Base-by-base conservation (phyloP, 2,797 vertebrate genomes). In the Halcyon smyrnensis region DNA sequence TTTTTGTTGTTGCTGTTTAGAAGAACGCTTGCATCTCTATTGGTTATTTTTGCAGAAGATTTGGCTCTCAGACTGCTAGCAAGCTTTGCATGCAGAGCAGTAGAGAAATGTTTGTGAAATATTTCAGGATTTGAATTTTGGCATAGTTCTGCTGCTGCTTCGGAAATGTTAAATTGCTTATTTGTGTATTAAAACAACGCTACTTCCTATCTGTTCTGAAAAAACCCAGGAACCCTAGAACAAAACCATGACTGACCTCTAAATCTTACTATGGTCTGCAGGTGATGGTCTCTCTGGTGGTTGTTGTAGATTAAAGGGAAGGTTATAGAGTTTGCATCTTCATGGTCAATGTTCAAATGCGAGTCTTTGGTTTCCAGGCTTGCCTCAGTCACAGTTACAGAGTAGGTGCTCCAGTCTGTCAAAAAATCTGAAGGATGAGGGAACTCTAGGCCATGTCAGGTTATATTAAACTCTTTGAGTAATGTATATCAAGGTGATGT, bases 391-490 rank as follows among this genome's bases (percentile, higher is more conserved):
- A 6, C 24, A 24, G 41, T 57, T 34, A 21, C 46, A 28, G 71
- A 48, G 32, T 16, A 19, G 32, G 8, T 83, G 34, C 19, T 92
- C 5, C 20, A 11, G n/a, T 39, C 62, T 53, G 32, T 69, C 28
- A 57, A 54, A 53, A 93, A 71, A 59, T 46, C 12, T 59, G 48
- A 74, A 65, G 37, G 15, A 39, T 59, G 36, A 67, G 24, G 24
- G 24, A 71, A 64, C 20, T 51, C 51, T 0, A 28, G n/a, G 8
- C 65, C 36, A 7, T 0, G 0, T 34, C n/a, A 39, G 17, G 10
- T 71, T 75, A 6, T 50, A 16, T 23, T 65, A 28, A 92, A 45
- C n/a, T 80, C 25, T 63, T 82, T 15, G 53, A 45, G 10, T 84
- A 48, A 39, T 41, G 28, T 4, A 0, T 24, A 43, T 60, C 69